phyloP scores from a whole-genome alignment of 2,888 invertebrate species.

The Clitarchus hookeri region DNA sequence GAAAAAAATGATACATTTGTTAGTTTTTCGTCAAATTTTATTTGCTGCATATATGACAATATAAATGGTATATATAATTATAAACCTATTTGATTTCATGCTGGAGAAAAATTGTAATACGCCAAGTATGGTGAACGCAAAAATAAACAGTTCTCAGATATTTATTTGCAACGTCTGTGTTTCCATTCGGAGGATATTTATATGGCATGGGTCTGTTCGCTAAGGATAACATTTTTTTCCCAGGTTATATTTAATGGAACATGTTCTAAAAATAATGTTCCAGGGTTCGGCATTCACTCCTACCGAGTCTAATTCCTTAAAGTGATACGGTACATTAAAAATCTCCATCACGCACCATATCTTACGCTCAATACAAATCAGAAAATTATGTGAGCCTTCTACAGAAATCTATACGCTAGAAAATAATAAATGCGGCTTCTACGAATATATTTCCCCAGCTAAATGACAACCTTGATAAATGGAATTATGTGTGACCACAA shows the following conservation, averaged over 20 bases:
- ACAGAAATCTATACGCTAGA: slow-evolving; percentile 14
- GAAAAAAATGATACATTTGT: too few relatives aligned
- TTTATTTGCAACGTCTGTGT: background rate
- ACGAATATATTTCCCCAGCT: slow-evolving; percentile 2
- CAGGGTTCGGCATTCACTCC: slow-evolving; percentile 1
- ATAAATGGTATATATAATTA: too few relatives aligned
- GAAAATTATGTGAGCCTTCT: background rate
- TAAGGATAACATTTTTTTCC: background rate
- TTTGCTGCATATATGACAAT: too few relatives aligned
- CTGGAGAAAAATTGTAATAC: too few relatives aligned
- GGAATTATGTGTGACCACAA: slow-evolving; percentile 14
- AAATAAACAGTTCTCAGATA: background rate
- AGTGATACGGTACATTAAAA: slow-evolving; percentile 6
- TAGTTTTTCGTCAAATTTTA: too few relatives aligned
- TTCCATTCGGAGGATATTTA: background rate
- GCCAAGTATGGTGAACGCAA: too few relatives aligned
- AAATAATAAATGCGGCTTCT: background rate
- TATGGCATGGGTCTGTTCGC: background rate
- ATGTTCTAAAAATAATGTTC: background rate
- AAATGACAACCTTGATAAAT: slow-evolving; percentile 14
- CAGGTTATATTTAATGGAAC: background rate
- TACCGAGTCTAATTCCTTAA: background rate
- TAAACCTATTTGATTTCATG: too few relatives aligned
- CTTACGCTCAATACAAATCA: slow-evolving; percentile 1
- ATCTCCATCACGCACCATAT: background rate